Percentiles rank a stretch among this genome's conserved stretches.
Conservation (phyloP, 2,888 invertebrate species). For the Halocaridina rubra region DNA sequence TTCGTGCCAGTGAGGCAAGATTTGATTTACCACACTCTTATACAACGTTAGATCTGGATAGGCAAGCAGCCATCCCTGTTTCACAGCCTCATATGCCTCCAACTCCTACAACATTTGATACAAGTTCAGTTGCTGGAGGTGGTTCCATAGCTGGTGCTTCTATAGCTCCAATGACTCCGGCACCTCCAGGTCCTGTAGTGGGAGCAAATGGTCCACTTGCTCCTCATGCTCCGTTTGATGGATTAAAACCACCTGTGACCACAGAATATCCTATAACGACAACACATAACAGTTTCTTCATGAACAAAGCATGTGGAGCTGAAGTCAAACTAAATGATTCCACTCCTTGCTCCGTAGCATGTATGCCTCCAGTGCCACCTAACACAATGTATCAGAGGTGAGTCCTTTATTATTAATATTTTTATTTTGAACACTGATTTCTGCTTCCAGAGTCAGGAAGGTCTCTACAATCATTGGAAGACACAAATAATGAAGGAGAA, state of each 20-base stretch:
- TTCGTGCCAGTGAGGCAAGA: constrained; percentile 49
- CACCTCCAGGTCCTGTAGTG: constrained; percentile 20
- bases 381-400: constrained; percentile 62
- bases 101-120: constrained; percentile 44
- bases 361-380: constrained; percentile 45
- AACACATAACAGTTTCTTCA: constrained; percentile 50
- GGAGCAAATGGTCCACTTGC: constrained; percentile 9
- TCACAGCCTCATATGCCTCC: constrained; percentile 59
- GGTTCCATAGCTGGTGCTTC: constrained; percentile 11
- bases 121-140: constrained; percentile 24
- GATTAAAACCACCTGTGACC: constrained; percentile 44
- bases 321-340: constrained; percentile 58
- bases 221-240: constrained; percentile 50
- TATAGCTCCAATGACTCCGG: constrained; percentile 30
- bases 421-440: too few relatives aligned
- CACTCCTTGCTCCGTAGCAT: constrained; percentile 48
- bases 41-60: constrained; percentile 60
- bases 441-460: too few relatives aligned
- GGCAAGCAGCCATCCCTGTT: constrained; percentile 57
- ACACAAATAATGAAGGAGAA: too few relatives aligned
- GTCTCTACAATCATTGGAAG: too few relatives aligned
- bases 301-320: constrained; percentile 54
- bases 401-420: background rate
- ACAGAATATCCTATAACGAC: constrained; percentile 40
- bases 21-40: constrained; percentile 53